Base-by-base conservation (phyloP, 2,797 vertebrate genomes). In the Macropodus opercularis region DNA sequence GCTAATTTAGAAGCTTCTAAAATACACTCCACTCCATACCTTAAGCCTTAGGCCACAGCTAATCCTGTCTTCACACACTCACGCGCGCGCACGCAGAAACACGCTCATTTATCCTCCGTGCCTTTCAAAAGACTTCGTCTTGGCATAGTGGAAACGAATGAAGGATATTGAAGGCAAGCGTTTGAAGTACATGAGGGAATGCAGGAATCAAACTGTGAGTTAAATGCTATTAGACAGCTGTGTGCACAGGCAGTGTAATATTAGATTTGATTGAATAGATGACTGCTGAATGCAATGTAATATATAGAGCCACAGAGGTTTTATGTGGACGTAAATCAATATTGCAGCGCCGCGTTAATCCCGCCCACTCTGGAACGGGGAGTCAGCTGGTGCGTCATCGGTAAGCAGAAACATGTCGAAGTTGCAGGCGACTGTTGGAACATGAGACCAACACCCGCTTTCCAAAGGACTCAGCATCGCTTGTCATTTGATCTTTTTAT, bases 1-100 rank as follows among this genome's bases (percentile, higher is more conserved):
- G 88, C 85, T 90, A 90, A 90, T 90, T 90, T 90, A 90, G 89
- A 89, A 87, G 87, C 87, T 83, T 86, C 88, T 90, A 90, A 89
- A 91, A 91, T 87, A 89, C 85, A 90, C 89, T 87, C 85, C 74
- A 87, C 85, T 89, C 85, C 84, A 88, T 88, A 90, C 90, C 88
- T 90, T 89, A 88, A 90, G 89, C 90, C 89, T 84, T 78, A 87
- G 86, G 90, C 88, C 87, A 90, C 80, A 71, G 77, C 83, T 91
- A 90, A 90, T 91, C 90, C 87, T 80, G 82, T 88, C 83, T 85
- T 72, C 53, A 49, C 47, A 39, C 61, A 55, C 50, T 42, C 39
- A 38, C 52, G 51, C 75, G 58, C 26, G 17, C 38, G 9, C 47
- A 40, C 63, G 64, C 52, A 63, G 36, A 69, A 38, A 56, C 83